These are phyloP conservation scores for Myotis lucifugus DNA, from an alignment of 2,113 vertebrate species.

Conservation along the genomic window DNA sequence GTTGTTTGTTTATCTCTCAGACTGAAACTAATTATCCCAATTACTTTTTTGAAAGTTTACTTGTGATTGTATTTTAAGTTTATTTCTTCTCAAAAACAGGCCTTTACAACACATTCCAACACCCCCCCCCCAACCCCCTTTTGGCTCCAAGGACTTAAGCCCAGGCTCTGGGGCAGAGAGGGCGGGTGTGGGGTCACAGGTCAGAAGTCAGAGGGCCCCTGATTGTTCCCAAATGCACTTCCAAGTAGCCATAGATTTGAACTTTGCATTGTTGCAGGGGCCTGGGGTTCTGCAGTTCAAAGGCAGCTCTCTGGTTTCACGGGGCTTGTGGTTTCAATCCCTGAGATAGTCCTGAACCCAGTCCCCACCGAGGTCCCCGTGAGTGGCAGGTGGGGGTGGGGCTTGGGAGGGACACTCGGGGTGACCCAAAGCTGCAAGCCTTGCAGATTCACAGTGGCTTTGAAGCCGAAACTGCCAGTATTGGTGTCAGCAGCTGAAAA, in stretches of 20 bases:
- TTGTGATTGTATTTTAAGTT: slow-evolving; percentile 50
- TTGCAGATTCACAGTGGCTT: background rate
- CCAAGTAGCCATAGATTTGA: slow-evolving; percentile 56
- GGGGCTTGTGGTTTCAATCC: background rate
- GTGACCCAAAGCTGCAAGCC: background rate
- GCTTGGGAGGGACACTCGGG: fast-evolving
- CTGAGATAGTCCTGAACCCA: background rate
- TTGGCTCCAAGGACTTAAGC: background rate
- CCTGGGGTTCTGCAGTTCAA: background rate
- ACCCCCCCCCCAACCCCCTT: background rate
- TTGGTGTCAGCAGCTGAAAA: background rate
- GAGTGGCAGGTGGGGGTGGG: background rate
- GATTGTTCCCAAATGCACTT: slow-evolving; percentile 63
- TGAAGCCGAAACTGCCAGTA: background rate
- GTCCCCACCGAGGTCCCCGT: fast-evolving
- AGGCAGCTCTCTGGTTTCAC: background rate
- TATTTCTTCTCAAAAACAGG: slow-evolving; percentile 26
- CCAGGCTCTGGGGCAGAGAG: background rate
- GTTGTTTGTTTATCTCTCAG: slow-evolving; percentile 57
- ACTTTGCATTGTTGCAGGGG: slow-evolving; percentile 25
- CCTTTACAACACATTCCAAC: background rate
- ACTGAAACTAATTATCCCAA: slow-evolving; percentile 51
- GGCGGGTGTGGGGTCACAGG: background rate
- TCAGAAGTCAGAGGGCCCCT: slow-evolving; percentile 47
- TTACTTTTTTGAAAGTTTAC: background rate